Evolutionary conservation across 1,140 invertebrate species (phyloP), one percentile per base, ranked within the genome.

Genomic region (Drosophila prosaltans): DNA sequence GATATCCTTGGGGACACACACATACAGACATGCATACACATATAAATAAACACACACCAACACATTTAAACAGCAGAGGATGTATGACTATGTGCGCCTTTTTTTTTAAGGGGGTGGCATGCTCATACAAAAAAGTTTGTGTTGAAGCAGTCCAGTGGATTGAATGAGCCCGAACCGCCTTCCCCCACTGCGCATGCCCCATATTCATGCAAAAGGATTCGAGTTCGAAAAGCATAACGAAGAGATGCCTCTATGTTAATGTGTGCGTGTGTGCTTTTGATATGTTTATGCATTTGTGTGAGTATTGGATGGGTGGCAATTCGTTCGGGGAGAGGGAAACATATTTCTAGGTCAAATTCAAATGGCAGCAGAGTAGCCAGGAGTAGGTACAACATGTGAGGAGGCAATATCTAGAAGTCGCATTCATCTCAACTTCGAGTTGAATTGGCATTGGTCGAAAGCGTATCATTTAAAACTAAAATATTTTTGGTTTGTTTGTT

Each of bases 331-430:
- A 36, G 28, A 28, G 82, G 79, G 82, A 82, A 80, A 83, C 76
- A 73, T 79, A 69, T 80, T 80, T 88, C 82, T 80, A 80, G 58
- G 83, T 88, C 83, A 88, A 88, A 88, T 72, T 75, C 83, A 86
- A 72, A 72, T 72, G 45, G 24, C 74, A 70, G 66, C 73, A 65
- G 75, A 76, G 75, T 78, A 59, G 67, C 64, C 80, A 61, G 24
- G 9, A 41, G 61, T 55, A 58, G 40, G 43, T 54, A 45, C 55
- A 58, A 58, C 45, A 51, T 51, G 45, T 51, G 45, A 51, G 39
- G 39, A 40, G 55, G n/a, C 55, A 58, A 36, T 36, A 58, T 58
- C 28, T 36, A 28, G 11, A 11, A 36, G 16, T 36, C 57, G 36
- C 57, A 59, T 59, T 39, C 32, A 59, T 59, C 57, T 59, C 57